Evolutionary conservation across 2,113 vertebrate species (phyloP), one percentile per base, ranked within the genome.

Genomic region (Aegithalos caudatus): DNA sequence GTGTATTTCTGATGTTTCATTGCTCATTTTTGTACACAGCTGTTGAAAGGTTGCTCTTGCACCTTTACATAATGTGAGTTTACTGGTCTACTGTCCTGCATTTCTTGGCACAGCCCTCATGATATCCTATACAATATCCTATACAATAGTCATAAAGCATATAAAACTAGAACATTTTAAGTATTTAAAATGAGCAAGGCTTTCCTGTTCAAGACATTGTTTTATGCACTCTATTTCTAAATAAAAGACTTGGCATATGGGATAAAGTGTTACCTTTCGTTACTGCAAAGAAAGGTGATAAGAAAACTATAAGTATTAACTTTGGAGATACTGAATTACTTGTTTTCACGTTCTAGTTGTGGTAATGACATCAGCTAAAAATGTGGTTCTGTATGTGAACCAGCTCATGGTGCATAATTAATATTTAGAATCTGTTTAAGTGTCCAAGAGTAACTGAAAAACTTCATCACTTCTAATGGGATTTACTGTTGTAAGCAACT

Each of bases 201-300:
- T 94, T 92, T 91, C 60, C 87, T 92, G 51, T 76, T 95, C 65
- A 81, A 58, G 82, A 69, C 31, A 72, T 71, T 88, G 80, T 89
- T 96, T 85, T 62, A 76, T 92, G 84, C 74, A 73, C 92, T 96
- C 83, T 61, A 40, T 93, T 94, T 93, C 87, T 77, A 90, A 97
- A 97, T 96, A 96, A 97, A 96, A 74, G 58, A 92, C 74, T 89
- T 87, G 66, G 37, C 38, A 25, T 73, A 71, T 0, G 0, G 33
- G 56, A 62, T 53, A 31, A 35, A 61, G 83, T 80, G 61, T 90
- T 90, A 27, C 23, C 10, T 86, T 84, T 89, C 87, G 12, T 92
- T 90, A 29, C 45, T 84, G 28, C 28, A 58, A 86, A 51, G 38
- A 38, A 73, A 37, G 47, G 13, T 38, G 11, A 18, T 37, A 35